Conservation (phyloP, 92 coral and sea anemone genomes). For the Umimayanthus chanpuru region DNA sequence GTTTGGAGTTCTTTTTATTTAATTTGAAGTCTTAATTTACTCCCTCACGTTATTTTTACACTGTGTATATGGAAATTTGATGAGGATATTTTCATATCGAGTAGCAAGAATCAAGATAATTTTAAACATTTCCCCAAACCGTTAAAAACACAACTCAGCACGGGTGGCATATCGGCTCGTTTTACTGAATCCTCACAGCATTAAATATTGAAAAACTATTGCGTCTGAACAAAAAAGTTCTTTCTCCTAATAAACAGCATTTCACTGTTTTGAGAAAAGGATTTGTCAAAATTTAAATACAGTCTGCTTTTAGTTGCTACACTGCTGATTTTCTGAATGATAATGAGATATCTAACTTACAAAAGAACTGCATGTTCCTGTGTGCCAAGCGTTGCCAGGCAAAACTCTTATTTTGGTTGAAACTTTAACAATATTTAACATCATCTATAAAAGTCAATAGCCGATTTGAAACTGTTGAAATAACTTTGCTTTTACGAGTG, state of each 20-base stretch:
- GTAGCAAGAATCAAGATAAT: background rate
- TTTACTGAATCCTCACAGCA: background rate
- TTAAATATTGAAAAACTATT: background rate
- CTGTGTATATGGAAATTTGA: background rate
- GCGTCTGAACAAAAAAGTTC: background rate
- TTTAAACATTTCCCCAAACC: background rate
- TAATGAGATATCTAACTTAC: too few species aligned
- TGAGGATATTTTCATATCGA: background rate
- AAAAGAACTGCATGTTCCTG: background rate
- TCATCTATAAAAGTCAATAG: background rate
- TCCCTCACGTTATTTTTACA: background rate
- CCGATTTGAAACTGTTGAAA: background rate
- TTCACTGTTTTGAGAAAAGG: background rate
- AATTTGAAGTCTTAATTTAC: background rate
- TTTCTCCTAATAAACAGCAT: background rate
- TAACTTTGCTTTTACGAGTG: background rate
- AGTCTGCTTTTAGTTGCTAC: background rate
- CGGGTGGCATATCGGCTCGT: too few species aligned
- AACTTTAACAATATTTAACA: too few species aligned
- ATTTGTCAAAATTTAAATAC: background rate
- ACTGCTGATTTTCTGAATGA: too few species aligned
- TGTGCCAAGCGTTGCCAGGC: background rate
- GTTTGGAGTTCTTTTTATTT: constrained; percentile 1
- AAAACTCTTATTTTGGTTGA: background rate
- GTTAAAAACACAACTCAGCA: background rate